Evolutionary conservation across 2,888 invertebrate species (phyloP).

Genomic region (Tromatobia lineatoria): DNA sequence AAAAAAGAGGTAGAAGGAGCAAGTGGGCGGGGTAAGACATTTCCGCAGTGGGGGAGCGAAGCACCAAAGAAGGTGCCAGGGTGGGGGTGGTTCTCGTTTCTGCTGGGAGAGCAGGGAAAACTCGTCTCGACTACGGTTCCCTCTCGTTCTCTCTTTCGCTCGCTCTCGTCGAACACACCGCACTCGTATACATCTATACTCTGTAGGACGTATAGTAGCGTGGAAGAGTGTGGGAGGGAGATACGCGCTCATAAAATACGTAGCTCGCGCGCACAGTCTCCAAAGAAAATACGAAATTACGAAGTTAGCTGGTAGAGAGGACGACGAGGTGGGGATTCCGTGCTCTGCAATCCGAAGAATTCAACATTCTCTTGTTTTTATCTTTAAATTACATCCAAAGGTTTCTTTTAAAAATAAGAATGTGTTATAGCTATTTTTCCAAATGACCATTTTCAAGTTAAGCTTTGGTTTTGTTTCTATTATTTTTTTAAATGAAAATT

Average conservation of each 20-base stretch:
- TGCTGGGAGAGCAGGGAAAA: conserved; percentile 63
- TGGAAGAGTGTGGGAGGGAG: conserved; percentile 71
- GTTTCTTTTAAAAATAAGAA: background rate
- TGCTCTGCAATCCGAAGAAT: conserved; percentile 58
- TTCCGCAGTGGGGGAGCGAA: conserved; percentile 59
- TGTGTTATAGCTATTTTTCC: background rate
- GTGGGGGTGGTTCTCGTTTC: conserved; percentile 63
- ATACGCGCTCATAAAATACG: conserved; percentile 83
- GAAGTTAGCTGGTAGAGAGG: conserved; percentile 75
- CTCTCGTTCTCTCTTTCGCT: conserved; percentile 22
- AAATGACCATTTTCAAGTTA: background rate
- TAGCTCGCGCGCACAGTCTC: conserved; percentile 75
- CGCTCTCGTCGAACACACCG: conserved; percentile 15
- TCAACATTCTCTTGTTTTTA: conserved; percentile 20
- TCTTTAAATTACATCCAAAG: background rate
- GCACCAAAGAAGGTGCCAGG: conserved; percentile 58
- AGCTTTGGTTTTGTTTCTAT: no score
- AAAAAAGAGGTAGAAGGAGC: conserved; percentile 61
- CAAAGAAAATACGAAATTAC: conserved; percentile 84
- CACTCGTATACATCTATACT: conserved; percentile 23
- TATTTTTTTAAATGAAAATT: no score
- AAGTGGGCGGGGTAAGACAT: conserved; percentile 65
- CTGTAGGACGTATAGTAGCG: conserved; percentile 57
- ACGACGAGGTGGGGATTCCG: conserved; percentile 41
- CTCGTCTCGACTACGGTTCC: conserved; percentile 55